Evolutionary conservation across 2,797 vertebrate species (phyloP).

Genomic region (Acanthiza pusilla): DNA sequence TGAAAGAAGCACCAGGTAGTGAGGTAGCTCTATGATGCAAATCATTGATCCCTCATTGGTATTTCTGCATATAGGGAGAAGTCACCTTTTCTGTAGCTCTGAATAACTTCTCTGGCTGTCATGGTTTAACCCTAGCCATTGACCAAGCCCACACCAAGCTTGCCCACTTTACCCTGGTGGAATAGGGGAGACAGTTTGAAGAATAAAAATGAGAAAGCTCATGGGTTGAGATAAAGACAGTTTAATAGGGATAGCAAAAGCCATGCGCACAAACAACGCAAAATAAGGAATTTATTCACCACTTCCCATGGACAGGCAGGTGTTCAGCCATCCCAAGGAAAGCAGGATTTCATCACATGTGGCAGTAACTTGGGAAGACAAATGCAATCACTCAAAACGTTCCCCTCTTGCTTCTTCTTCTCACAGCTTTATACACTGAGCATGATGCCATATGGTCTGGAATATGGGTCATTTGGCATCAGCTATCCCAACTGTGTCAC

Average conservation of each 20-base stretch:
- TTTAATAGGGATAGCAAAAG: background rate
- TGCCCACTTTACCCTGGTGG: background rate
- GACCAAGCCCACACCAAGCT: background rate
- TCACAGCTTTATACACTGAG: background rate
- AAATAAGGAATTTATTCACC: background rate
- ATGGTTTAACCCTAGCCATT: background rate
- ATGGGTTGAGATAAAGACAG: background rate
- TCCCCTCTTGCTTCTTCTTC: background rate
- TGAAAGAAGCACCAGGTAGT: background rate
- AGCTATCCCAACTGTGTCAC: background rate
- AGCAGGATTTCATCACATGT: background rate
- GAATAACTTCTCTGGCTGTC: background rate
- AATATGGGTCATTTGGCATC: background rate
- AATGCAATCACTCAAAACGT: background rate
- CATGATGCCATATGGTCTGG: background rate
- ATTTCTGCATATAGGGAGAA: background rate
- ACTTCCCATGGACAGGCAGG: background rate
- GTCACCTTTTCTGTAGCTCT: background rate
- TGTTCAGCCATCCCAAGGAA: background rate
- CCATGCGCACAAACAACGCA: background rate
- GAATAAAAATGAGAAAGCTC: background rate
- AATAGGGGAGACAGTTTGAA: background rate
- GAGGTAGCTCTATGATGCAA: background rate
- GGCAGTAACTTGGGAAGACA: background rate
- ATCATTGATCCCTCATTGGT: background rate